phyloP scores from a whole-genome alignment of 2,113 vertebrate genomes.

The Chionomys nivalis region DNA sequence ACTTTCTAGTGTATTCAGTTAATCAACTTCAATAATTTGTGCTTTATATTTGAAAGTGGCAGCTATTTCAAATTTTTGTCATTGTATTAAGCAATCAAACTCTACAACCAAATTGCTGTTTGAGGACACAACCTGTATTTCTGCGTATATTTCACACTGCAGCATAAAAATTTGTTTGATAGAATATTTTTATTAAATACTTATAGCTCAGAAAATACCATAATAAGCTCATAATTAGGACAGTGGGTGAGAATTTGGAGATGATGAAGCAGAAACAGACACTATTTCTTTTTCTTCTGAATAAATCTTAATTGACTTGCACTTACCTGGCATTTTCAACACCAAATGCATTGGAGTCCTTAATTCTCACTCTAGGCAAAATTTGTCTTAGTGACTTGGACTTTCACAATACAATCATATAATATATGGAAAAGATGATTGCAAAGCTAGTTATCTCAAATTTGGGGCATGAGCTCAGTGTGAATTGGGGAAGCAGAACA shows the following conservation, averaged over 20 bases:
- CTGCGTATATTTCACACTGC: not conserved
- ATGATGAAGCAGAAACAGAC: not conserved
- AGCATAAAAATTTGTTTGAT: not conserved
- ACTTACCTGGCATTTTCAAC: not conserved
- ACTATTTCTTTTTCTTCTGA: not conserved
- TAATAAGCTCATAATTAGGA: not conserved
- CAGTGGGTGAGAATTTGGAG: not conserved
- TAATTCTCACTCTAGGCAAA: not conserved
- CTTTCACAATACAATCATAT: not conserved
- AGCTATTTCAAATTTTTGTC: conserved; percentile 21
- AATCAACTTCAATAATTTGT: not conserved
- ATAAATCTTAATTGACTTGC: not conserved
- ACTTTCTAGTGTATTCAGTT: not conserved
- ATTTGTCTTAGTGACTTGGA: conserved; percentile 1
- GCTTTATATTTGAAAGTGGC: conserved; percentile 26
- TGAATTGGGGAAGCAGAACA: not conserved
- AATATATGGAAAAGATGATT: not conserved
- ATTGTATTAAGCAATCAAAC: not conserved
- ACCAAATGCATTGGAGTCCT: conserved; percentile 5
- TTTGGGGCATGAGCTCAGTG: conserved; percentile 49
- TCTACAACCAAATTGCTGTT: not conserved
- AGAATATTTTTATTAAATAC: not conserved
- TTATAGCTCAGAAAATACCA: conserved; percentile 25
- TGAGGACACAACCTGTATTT: conserved; percentile 13
- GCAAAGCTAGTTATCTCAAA: conserved; percentile 42